Percentiles rank a stretch among this genome's conserved stretches.
Evolutionary conservation across 37 sponge, comb jelly and placozoan species (phyloP).

Genomic region (Haliclona indistincta): DNA sequence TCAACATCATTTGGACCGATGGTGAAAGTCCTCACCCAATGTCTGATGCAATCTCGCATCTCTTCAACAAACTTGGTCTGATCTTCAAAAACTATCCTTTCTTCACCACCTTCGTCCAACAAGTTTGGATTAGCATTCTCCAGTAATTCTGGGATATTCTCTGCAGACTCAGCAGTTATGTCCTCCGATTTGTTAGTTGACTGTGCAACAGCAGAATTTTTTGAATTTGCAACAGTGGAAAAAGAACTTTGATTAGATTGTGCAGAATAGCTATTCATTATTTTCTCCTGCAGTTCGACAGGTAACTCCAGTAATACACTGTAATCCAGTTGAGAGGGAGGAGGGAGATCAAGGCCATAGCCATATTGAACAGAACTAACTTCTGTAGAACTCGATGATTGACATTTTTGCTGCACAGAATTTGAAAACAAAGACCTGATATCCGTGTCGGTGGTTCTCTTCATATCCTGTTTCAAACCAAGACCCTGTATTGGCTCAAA

Average conservation of each 20-base stretch:
- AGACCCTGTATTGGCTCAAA: not conserved
- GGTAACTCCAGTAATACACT: conserved; percentile 66
- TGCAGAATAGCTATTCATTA: conserved; percentile 27
- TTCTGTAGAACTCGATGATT: not conserved
- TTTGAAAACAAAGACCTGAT: conserved; percentile 1
- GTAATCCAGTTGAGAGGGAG: conserved; percentile 55
- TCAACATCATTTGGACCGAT: conserved; percentile 44
- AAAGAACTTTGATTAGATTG: too few species aligned
- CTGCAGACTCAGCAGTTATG: too few species aligned
- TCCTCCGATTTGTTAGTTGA: too few species aligned
- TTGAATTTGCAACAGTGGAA: too few species aligned
- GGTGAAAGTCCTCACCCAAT: conserved; percentile 24
- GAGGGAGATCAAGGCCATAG: conserved; percentile 43
- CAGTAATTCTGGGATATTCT: too few species aligned
- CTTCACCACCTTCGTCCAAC: too few species aligned
- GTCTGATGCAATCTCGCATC: conserved; percentile 14
- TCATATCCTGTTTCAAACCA: not conserved
- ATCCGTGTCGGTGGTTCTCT: not conserved
- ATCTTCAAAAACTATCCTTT: conserved; percentile 12
- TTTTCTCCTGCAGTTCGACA: conserved; percentile 11
- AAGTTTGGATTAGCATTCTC: too few species aligned
- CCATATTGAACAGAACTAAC: not conserved
- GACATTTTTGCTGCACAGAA: not conserved
- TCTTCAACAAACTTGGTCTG: conserved; percentile 6
- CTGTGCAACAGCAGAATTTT: too few species aligned